Percentiles rank a stretch among this genome's conserved stretches.
Conservation (phyloP, 2,113 vertebrate species). For the Oryzias celebensis region DNA sequence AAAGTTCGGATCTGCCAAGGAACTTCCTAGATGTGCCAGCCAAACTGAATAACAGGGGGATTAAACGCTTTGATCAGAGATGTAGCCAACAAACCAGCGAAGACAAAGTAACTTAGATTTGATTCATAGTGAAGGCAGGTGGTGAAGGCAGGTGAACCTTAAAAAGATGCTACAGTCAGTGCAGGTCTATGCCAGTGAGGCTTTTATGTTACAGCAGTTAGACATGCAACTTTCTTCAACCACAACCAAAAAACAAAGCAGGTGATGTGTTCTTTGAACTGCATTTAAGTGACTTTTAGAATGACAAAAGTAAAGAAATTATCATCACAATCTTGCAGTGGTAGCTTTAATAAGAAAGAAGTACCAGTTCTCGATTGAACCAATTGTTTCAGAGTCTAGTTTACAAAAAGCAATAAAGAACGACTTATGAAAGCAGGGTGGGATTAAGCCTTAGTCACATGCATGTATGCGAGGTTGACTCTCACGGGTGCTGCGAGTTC, state of each 20-base stretch:
- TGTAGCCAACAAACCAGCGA: neutral
- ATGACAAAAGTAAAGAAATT: too few relatives aligned
- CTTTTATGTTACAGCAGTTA: neutral
- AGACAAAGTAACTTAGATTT: neutral
- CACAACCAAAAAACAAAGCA: neutral
- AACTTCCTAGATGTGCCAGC: neutral
- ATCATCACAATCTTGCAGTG: too few relatives aligned
- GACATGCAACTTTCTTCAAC: neutral
- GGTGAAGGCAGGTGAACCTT: neutral
- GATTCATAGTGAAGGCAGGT: neutral
- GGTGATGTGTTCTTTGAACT: too few relatives aligned
- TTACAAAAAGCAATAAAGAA: too few relatives aligned
- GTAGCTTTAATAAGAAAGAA: too few relatives aligned
- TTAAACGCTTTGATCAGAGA: neutral
- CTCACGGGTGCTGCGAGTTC: too few relatives aligned
- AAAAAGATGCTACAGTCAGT: neutral
- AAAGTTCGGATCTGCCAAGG: neutral
- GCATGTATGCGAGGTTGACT: too few relatives aligned
- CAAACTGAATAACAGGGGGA: neutral
- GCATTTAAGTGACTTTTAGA: too few relatives aligned
- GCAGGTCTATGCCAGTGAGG: neutral
- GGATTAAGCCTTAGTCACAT: too few relatives aligned
- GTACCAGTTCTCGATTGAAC: too few relatives aligned
- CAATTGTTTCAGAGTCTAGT: too few relatives aligned
- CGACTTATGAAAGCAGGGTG: too few relatives aligned